These are phyloP conservation scores for Theocolax elegans DNA, from an alignment of 1,140 invertebrate species.

Conservation along the genomic window DNA sequence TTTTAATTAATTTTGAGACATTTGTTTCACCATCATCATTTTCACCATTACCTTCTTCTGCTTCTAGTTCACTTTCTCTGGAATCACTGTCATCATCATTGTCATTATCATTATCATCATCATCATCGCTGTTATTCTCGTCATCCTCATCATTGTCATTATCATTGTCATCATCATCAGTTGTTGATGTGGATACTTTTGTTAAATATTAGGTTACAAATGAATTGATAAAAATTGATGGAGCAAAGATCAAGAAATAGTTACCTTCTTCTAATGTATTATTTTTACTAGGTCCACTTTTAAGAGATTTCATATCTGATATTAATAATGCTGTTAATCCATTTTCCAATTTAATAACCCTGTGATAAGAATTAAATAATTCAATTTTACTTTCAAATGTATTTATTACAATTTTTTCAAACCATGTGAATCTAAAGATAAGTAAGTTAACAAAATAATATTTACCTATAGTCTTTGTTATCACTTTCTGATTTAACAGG, in stretches of 20 bases:
- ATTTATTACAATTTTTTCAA: too few relatives aligned
- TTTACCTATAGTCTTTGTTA: constrained; percentile 71
- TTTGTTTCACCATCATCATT: constrained; percentile 45
- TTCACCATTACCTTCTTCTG: constrained; percentile 45
- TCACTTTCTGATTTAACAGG: constrained; percentile 72
- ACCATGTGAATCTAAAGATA: too few relatives aligned
- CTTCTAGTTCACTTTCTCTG: neutral
- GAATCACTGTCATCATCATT: too few relatives aligned
- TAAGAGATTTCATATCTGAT: constrained; percentile 66
- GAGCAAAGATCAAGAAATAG: neutral
- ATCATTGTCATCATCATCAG: constrained; percentile 39
- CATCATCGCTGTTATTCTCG: constrained; percentile 47
- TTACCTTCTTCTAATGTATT: neutral
- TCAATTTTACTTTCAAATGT: too few relatives aligned
- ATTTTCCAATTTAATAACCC: constrained; percentile 75
- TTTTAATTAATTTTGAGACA: constrained; percentile 33
- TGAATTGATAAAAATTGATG: neutral
- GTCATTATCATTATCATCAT: constrained; percentile 56
- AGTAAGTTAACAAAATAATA: too few relatives aligned
- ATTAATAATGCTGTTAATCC: constrained; percentile 77
- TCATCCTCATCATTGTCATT: constrained; percentile 44
- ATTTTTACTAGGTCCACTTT: constrained; percentile 28
- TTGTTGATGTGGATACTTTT: neutral
- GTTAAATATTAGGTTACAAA: neutral
- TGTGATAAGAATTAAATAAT: constrained; percentile 56